Evolutionary conservation across 2,113 vertebrate genomes (phyloP).

Genomic region (Gallinago undulata): DNA sequence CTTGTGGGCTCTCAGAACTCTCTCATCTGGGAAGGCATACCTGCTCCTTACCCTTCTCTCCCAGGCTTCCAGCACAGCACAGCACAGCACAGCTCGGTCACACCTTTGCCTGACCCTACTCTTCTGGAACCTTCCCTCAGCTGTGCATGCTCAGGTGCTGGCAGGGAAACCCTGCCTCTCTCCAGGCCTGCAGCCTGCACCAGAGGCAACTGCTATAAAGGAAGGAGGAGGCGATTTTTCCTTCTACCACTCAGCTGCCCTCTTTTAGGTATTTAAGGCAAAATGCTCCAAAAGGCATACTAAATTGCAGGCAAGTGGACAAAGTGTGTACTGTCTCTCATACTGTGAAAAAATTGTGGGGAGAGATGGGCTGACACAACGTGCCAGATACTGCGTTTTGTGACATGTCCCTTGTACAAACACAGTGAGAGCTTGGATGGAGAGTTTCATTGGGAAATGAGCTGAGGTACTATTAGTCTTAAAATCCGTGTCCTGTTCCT

Average conservation of each 20-base stretch:
- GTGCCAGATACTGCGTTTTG: not conserved
- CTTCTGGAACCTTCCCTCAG: too few relatives aligned
- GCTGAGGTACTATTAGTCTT: not conserved
- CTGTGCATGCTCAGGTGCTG: fast-evolving
- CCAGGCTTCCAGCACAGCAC: not conserved
- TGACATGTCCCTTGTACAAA: not conserved
- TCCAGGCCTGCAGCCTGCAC: fast-evolving
- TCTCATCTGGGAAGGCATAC: fast-evolving
- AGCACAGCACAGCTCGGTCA: too few relatives aligned
- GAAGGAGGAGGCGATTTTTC: fast-evolving
- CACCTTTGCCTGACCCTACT: fast-evolving
- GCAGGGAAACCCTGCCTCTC: fast-evolving
- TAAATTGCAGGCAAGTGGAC: not conserved
- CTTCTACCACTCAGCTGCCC: fast-evolving
- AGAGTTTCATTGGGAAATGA: not conserved
- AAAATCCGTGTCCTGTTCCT: not conserved
- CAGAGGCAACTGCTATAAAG: too few relatives aligned
- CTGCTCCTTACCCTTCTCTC: not conserved
- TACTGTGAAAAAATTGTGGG: fast-evolving
- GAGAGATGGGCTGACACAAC: not conserved
- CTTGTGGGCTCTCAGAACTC: not conserved
- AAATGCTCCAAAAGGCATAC: not conserved
- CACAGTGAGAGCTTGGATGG: not conserved
- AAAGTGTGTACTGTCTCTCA: not conserved
- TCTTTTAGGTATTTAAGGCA: not conserved